These are phyloP conservation scores for Acleris holmiana DNA, from an alignment of 2,888 invertebrate species.

Conservation along the genomic window DNA sequence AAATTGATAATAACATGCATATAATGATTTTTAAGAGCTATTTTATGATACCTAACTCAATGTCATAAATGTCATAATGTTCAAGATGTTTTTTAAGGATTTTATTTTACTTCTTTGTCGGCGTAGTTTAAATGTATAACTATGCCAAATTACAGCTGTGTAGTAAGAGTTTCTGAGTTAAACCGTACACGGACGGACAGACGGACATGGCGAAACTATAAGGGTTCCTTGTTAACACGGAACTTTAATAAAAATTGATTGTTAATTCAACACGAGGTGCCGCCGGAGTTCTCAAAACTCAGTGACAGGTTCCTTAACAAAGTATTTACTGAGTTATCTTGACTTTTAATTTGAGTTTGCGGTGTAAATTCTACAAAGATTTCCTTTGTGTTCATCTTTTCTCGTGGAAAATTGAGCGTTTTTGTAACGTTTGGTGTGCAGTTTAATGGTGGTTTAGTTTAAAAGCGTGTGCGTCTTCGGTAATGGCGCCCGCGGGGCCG, in stretches of 20 bases:
- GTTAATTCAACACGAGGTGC: background rate
- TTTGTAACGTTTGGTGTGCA: conserved; percentile 55
- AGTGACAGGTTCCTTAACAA: conserved; percentile 19
- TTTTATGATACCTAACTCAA: too few relatives aligned
- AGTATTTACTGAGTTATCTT: conserved; percentile 15
- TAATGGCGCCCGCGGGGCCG: conserved; percentile 63
- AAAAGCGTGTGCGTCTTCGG: conserved; percentile 64
- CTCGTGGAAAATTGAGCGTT: conserved; percentile 47
- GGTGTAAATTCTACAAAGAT: conserved; percentile 14
- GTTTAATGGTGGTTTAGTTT: conserved; percentile 68
- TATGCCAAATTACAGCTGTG: too few relatives aligned
- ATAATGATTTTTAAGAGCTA: too few relatives aligned
- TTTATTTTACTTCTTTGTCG: too few relatives aligned
- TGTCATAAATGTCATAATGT: too few relatives aligned
- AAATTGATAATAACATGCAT: too few relatives aligned
- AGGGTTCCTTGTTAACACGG: too few relatives aligned
- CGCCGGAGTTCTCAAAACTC: background rate
- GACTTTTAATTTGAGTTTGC: conserved; percentile 25
- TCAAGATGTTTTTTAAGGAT: too few relatives aligned
- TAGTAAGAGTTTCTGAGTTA: too few relatives aligned
- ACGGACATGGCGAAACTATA: too few relatives aligned
- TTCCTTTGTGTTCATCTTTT: conserved; percentile 17
- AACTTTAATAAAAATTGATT: background rate
- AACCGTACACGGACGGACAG: too few relatives aligned
- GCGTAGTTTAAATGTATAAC: too few relatives aligned